Evolutionary conservation across 2,113 vertebrate genomes (phyloP), one percentile per base, ranked within the genome.

Genomic region (Cyprinodon tularosa): DNA sequence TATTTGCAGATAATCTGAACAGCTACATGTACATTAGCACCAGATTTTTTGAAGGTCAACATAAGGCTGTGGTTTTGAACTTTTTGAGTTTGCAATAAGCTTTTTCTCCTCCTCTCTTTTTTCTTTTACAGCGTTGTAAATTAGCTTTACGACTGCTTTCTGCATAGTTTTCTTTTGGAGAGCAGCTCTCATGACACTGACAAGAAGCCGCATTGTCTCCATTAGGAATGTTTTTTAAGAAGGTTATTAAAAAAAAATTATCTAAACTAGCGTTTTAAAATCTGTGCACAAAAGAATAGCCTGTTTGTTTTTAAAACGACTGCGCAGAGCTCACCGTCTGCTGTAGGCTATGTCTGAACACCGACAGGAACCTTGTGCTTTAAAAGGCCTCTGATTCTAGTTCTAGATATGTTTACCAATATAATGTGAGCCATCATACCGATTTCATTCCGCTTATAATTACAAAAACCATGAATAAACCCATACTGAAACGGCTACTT

Each of bases 401-500:
- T 50, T 50, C 17, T 50, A 50, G 13, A 50, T 50, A 15, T 6
- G 15, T 20, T 14, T 53, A 17, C 9, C 17, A 57, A 6, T 15
- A 9, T 6, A 57, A 20, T 53, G 13, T 53, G 50, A 15, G 5
- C 17, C 9, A 17, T 50, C 1, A 8, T 7, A 57, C 20, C 50
- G 20, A 7, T n/a, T 4, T n/a, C 20, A 57, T 57, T 62, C 45
- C 61, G 53, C 39, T 36, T 39, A 22, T 20, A 47, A 12, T 17
- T 36, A 39, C 36, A 36, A 60, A 62, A 20, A 60, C n/a, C 9
- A 20, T 12, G 66, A 67, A 75, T 82, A 75, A 75, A 71, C 14
- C 38, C 39, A 53, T 20, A 14, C 60, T 60, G 36, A 74, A 48
- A 22, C 74, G 22, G 59, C 71, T 37, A n/a, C 22, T 38, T 8